Evolutionary conservation across 1,140 invertebrate genomes (phyloP).

Genomic region (Laupala kohalensis): DNA sequence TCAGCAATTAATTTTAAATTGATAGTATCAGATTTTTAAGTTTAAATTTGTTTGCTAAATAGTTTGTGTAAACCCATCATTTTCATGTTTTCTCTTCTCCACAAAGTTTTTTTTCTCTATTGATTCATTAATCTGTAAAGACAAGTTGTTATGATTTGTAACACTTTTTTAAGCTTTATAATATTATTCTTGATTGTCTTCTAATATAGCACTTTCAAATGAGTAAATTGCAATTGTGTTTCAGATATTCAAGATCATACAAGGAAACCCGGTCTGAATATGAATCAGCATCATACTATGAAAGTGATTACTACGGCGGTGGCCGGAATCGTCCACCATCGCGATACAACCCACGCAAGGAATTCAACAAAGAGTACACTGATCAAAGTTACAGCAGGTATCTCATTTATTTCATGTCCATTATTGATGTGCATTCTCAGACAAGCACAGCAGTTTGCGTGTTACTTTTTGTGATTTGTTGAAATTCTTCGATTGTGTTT

Average conservation of each 20-base stretch:
- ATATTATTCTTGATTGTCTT: no score
- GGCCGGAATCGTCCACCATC: neutral
- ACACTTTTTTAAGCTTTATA: no score
- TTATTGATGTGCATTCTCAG: neutral
- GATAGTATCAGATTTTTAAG: neutral
- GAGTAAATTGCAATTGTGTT: neutral
- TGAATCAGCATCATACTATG: conserved; percentile 2
- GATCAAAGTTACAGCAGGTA: conserved; percentile 12
- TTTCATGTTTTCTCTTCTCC: no score
- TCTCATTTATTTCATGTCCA: conserved; percentile 1
- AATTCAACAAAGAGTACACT: conserved; percentile 6
- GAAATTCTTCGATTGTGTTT: no score
- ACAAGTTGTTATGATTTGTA: no score
- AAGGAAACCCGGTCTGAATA: conserved; percentile 7
- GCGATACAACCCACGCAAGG: neutral
- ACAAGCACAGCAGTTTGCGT: neutral
- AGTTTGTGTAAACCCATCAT: no score
- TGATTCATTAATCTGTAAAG: no score
- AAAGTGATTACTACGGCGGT: neutral
- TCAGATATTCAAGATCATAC: conserved; percentile 6
- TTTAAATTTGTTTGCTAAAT: neutral
- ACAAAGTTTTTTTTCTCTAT: no score
- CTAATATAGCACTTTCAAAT: no score
- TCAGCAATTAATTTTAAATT: no score
- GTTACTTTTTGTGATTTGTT: neutral